Percentiles rank a stretch among this genome's conserved stretches.
Conservation (phyloP, 2,888 invertebrate genomes). For the Orthosia incerta region DNA sequence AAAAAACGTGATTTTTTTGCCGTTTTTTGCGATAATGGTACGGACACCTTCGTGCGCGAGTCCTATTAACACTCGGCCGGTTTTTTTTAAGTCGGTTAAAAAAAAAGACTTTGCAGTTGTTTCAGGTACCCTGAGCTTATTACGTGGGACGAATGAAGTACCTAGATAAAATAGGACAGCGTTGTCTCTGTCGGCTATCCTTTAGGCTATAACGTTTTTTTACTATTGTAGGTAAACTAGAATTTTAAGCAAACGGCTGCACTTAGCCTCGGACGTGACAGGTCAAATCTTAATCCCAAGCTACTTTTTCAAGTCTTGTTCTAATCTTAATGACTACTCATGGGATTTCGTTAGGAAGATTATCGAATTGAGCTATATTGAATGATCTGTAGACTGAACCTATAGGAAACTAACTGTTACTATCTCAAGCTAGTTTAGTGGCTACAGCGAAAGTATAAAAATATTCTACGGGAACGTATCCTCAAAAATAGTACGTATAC, state of each 20-base stretch:
- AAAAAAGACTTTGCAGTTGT: background rate
- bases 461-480: no score
- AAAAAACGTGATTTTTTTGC: no score
- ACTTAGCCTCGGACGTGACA: slow-evolving; percentile 28
- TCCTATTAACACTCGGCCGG: no score
- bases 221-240: background rate
- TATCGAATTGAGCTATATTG: background rate
- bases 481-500: no score
- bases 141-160: background rate
- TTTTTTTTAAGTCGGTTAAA: background rate
- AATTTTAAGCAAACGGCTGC: slow-evolving; percentile 36
- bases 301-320: slow-evolving; percentile 2
- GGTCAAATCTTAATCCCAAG: background rate
- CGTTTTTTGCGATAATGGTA: no score
- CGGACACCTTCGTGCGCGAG: no score
- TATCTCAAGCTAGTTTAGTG: no score
- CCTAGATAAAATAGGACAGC: no score
- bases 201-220: background rate
- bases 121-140: background rate
- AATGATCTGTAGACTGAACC: background rate
- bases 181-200: background rate
- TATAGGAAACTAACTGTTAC: no score
- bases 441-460: no score
- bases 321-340: background rate
- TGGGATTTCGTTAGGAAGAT: background rate